phyloP scores from a whole-genome alignment of 2,888 invertebrate genomes.

The Coenonympha arcania region DNA sequence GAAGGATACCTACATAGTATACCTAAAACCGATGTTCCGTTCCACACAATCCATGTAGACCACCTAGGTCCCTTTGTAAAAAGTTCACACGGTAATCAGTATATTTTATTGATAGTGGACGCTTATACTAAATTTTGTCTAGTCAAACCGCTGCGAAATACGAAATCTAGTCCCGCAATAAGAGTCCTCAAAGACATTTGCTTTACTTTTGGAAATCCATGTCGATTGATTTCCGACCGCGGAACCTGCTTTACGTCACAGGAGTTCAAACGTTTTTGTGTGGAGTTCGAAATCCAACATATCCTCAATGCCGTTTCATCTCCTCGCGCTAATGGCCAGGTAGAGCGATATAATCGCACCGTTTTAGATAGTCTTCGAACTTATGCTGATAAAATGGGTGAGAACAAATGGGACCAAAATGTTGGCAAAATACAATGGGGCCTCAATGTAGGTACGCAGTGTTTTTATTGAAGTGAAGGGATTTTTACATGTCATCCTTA shows the following conservation, averaged over 20 bases:
- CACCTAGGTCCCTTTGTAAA: constrained; percentile 27
- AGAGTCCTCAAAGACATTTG: constrained; percentile 12
- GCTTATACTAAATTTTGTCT: constrained; percentile 25
- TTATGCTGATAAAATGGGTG: constrained; percentile 29
- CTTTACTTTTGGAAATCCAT: constrained; percentile 14
- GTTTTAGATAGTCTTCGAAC: constrained; percentile 28
- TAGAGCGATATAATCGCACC: constrained; percentile 13
- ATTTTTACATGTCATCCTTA: too few species aligned
- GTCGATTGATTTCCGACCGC: constrained; percentile 20
- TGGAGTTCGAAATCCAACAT: constrained; percentile 19
- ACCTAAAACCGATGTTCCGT: constrained; percentile 23
- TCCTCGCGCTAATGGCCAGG: constrained; percentile 22
- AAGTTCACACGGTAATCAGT: constrained; percentile 21
- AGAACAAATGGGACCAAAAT: constrained; percentile 40
- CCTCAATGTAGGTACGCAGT: too few species aligned
- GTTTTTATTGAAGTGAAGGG: too few species aligned
- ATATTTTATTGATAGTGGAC: constrained; percentile 25
- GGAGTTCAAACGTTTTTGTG: constrained; percentile 9
- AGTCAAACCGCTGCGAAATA: constrained; percentile 19
- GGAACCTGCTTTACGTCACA: constrained; percentile 22
- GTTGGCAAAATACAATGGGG: constrained; percentile 33
- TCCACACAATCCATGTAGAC: constrained; percentile 32
- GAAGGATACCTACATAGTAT: constrained; percentile 28
- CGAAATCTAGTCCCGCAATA: constrained; percentile 13
- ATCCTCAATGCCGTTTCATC: constrained; percentile 25